Percentiles rank a stretch among this genome's conserved stretches.
phyloP scores from a whole-genome alignment of 1,140 invertebrate species.

The Oncopeltus fasciatus region DNA sequence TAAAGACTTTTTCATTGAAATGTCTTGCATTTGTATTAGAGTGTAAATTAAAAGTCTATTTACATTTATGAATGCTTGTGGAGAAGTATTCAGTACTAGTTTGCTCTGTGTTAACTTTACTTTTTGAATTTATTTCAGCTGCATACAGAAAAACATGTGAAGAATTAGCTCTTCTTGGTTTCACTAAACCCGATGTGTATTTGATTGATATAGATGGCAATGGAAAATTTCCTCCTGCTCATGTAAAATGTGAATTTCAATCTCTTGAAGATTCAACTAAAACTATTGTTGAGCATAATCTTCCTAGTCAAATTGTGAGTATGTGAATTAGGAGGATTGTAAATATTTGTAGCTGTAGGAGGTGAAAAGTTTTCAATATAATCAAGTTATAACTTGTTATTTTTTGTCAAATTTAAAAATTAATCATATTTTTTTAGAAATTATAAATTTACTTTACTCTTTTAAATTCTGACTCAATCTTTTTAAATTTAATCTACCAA shows the following conservation, averaged over 20 bases:
- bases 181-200: slow-evolving; percentile 76
- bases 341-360: too few species aligned
- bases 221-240: slow-evolving; percentile 73
- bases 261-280: slow-evolving; percentile 71
- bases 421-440: not conserved
- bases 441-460: not conserved
- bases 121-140: slow-evolving; percentile 37
- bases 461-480: too few species aligned
- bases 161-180: slow-evolving; percentile 68
- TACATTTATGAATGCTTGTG: too few species aligned
- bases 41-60: too few species aligned
- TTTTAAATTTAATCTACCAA: too few species aligned
- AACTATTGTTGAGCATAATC: slow-evolving; percentile 82
- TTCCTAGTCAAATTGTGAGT: slow-evolving; percentile 62
- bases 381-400: too few species aligned
- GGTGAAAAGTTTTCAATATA: too few species aligned
- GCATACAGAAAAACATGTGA: slow-evolving; percentile 81
- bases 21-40: too few species aligned
- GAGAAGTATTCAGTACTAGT: too few species aligned
- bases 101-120: not conserved
- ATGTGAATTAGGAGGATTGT: too few species aligned
- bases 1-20: too few species aligned
- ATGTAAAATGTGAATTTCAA: slow-evolving; percentile 82
- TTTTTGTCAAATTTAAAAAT: too few species aligned
- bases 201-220: slow-evolving; percentile 83